phyloP scores from a whole-genome alignment of 1,140 invertebrate genomes.

The honey bee (Apis mellifera) region DNA sequence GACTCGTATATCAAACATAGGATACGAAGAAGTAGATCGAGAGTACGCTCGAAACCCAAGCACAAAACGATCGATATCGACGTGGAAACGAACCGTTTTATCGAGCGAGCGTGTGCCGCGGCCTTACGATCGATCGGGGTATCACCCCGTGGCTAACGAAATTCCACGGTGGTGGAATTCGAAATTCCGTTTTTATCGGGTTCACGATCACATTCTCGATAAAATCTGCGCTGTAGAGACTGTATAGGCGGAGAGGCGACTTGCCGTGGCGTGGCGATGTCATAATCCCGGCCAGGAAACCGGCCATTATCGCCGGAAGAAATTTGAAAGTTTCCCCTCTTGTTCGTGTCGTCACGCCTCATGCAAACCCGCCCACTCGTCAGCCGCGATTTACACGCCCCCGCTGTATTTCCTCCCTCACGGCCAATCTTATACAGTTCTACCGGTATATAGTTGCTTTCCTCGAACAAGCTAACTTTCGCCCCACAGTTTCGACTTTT shows the following conservation, averaged over 20 bases:
- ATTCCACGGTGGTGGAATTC: constrained; percentile 4
- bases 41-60: too few species aligned
- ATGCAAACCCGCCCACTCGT: constrained; percentile 11
- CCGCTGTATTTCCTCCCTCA: not conserved
- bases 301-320: constrained; percentile 56
- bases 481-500: not conserved
- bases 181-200: constrained; percentile 58
- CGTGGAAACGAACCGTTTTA: not conserved
- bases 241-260: constrained; percentile 30
- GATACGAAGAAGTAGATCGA: too few species aligned
- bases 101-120: constrained; percentile 15
- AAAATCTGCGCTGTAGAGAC: constrained; percentile 51
- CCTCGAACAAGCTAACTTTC: not conserved
- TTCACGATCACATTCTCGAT: constrained; percentile 36
- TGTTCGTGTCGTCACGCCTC: constrained; percentile 16
- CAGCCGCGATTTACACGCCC: constrained; percentile 6
- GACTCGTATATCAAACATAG: too few species aligned
- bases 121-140: constrained; percentile 36
- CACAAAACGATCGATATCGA: constrained; percentile 1
- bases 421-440: not conserved
- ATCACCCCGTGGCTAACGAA: constrained; percentile 39
- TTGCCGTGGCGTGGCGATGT: constrained; percentile 53
- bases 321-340: constrained; percentile 38
- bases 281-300: constrained; percentile 56
- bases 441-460: not conserved